Percentiles rank a stretch among this genome's conserved stretches.
These are phyloP conservation scores for Thereva nobilitata DNA, from an alignment of 2,888 invertebrate species.

Conservation along the genomic window DNA sequence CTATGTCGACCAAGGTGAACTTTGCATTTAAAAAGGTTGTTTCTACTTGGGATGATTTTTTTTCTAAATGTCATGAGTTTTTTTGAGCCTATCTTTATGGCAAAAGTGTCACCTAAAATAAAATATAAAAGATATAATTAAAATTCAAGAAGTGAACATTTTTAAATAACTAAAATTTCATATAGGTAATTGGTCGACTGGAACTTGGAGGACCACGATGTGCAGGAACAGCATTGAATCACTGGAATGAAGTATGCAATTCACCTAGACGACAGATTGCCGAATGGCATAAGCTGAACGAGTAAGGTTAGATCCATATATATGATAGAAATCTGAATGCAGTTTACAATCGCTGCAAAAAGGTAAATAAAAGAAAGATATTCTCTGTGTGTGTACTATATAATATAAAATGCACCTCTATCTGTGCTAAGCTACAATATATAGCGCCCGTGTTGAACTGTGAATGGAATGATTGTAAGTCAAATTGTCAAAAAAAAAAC, in stretches of 20 bases:
- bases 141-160: neutral
- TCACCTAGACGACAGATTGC: conserved; percentile 97
- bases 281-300: conserved; percentile 98
- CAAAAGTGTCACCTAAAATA: too few relatives aligned
- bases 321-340: conserved; percentile 1
- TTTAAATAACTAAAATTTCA: conserved; percentile 19
- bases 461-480: conserved; percentile 30
- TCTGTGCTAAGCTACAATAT: conserved; percentile 12
- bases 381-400: conserved; percentile 21
- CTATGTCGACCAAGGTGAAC: too few relatives aligned
- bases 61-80: too few relatives aligned
- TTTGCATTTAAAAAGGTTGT: too few relatives aligned
- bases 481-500: conserved; percentile 20
- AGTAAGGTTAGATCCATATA: conserved; percentile 61
- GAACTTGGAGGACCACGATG: conserved; percentile 86
- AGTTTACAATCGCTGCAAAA: conserved; percentile 6
- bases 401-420: neutral
- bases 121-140: neutral
- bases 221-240: conserved; percentile 81
- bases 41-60: too few relatives aligned
- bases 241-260: conserved; percentile 97
- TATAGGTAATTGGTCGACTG: conserved; percentile 90
- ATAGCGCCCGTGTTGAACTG: conserved; percentile 14
- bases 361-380: conserved; percentile 5
- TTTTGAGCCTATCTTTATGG: too few relatives aligned